Percentiles rank a stretch among this genome's conserved stretches.
These are phyloP conservation scores for Fundulus diaphanus DNA, from an alignment of 2,797 vertebrate genomes.

Conservation along the genomic window DNA sequence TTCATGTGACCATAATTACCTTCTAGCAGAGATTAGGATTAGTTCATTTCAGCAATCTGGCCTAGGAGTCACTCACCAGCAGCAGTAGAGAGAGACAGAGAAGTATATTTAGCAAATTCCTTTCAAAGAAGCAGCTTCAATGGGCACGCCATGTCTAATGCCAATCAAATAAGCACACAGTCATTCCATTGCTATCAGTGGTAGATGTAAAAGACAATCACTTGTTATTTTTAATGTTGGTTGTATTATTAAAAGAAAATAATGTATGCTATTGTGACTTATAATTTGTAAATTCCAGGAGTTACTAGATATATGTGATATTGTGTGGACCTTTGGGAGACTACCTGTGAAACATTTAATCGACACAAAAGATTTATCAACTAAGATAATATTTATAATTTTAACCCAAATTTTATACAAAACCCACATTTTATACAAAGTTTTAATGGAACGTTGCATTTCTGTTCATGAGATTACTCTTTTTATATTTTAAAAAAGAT, in stretches of 20 bases:
- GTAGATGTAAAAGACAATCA: no score
- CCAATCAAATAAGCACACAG: constrained; percentile 66
- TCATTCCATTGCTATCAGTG: constrained; percentile 63
- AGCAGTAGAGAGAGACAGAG: constrained; percentile 59
- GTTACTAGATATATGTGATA: no score
- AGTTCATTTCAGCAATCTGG: constrained; percentile 75
- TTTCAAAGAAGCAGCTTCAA: constrained; percentile 69
- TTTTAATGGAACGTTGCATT: no score
- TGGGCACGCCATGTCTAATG: constrained; percentile 44
- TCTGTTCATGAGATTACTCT: no score
- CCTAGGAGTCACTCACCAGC: constrained; percentile 60
- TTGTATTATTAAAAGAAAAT: not conserved
- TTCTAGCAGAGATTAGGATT: constrained; percentile 71
- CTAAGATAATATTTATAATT: no score
- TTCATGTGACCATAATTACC: constrained; percentile 71
- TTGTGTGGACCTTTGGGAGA: no score
- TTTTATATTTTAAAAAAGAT: no score
- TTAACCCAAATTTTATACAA: no score
- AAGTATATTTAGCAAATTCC: constrained; percentile 65
- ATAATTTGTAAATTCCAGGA: no score
- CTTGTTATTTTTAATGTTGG: constrained; percentile 42
- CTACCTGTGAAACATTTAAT: no score
- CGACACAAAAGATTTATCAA: no score
- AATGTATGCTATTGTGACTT: not conserved
- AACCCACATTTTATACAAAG: no score